Conservation (phyloP, 2,888 invertebrate species). For the Pyrrhosoma nymphula region DNA sequence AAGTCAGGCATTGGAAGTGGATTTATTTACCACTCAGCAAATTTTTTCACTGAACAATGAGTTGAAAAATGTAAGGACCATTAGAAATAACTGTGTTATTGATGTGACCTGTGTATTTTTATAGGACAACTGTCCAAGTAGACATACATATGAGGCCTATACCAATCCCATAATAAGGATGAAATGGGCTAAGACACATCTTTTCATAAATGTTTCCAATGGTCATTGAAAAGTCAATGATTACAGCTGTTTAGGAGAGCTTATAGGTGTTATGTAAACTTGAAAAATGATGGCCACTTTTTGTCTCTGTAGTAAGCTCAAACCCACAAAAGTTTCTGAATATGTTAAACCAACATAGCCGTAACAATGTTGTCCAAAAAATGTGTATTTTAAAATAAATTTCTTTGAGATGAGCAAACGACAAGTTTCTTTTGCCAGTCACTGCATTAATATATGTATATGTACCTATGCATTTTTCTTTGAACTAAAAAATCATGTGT, state of each 20-base stretch:
- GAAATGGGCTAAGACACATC: slow-evolving; percentile 31
- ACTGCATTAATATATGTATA: not conserved
- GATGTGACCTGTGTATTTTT: slow-evolving; percentile 64
- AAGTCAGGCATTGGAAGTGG: too few relatives aligned
- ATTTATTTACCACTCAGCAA: not conserved
- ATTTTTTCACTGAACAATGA: not conserved
- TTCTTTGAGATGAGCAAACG: slow-evolving; percentile 60
- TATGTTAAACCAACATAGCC: slow-evolving; percentile 49
- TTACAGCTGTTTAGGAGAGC: slow-evolving; percentile 35
- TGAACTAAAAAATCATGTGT: not conserved
- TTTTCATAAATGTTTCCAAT: slow-evolving; percentile 50
- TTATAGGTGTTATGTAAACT: slow-evolving; percentile 46
- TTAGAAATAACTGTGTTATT: slow-evolving; percentile 57
- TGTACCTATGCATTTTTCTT: not conserved
- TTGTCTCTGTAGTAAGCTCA: slow-evolving; percentile 59
- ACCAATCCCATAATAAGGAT: slow-evolving; percentile 29
- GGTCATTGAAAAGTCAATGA: slow-evolving; percentile 46
- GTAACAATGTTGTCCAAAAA: slow-evolving; percentile 56
- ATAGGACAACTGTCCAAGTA: slow-evolving; percentile 48
- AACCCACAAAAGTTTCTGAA: slow-evolving; percentile 15
- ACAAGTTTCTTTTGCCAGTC: slow-evolving; percentile 27
- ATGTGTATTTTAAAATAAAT: slow-evolving; percentile 58
- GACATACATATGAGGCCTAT: slow-evolving; percentile 45
- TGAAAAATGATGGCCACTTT: slow-evolving; percentile 29
- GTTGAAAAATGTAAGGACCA: slow-evolving; percentile 54